Percentiles rank a stretch among this genome's conserved stretches.
Conservation (phyloP, 2,113 vertebrate genomes). For the Capreolus pygargus region DNA sequence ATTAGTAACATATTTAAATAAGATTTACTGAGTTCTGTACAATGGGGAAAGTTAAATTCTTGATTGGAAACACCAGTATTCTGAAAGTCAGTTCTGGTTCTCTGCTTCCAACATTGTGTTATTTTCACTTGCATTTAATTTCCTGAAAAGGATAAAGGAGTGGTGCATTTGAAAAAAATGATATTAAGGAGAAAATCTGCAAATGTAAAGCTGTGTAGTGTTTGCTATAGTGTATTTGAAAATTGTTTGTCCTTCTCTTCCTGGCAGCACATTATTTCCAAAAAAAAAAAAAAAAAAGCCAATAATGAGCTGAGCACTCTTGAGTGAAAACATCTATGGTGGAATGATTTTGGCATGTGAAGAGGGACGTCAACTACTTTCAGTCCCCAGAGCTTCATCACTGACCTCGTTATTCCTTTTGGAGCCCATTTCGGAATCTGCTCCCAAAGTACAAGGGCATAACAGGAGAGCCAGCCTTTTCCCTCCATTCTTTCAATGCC, state of each 20-base stretch:
- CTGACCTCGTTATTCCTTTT: neutral
- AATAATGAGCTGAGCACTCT: neutral
- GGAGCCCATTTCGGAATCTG: neutral
- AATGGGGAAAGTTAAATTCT: neutral
- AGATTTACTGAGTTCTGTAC: neutral
- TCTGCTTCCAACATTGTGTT: neutral
- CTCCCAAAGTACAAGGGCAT: neutral
- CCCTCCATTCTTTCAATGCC: neutral
- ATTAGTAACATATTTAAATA: neutral
- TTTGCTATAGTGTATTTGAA: neutral
- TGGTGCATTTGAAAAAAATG: neutral
- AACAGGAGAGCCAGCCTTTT: neutral
- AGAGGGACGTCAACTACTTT: neutral
- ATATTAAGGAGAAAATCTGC: neutral
- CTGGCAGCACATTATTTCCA: neutral
- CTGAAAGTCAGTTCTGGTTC: neutral
- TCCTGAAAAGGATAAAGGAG: neutral
- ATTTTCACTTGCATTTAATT: neutral
- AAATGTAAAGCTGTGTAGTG: neutral
- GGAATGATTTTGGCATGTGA: neutral
- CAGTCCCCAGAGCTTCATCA: neutral
- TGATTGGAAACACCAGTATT: neutral
- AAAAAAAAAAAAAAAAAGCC: neutral
- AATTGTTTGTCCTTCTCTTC: slow-evolving; percentile 15
- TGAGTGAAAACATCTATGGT: neutral